Percentiles rank a stretch among this genome's conserved stretches.
These are phyloP conservation scores for Calonectris borealis DNA, from an alignment of 2,113 vertebrate genomes.

Conservation along the genomic window DNA sequence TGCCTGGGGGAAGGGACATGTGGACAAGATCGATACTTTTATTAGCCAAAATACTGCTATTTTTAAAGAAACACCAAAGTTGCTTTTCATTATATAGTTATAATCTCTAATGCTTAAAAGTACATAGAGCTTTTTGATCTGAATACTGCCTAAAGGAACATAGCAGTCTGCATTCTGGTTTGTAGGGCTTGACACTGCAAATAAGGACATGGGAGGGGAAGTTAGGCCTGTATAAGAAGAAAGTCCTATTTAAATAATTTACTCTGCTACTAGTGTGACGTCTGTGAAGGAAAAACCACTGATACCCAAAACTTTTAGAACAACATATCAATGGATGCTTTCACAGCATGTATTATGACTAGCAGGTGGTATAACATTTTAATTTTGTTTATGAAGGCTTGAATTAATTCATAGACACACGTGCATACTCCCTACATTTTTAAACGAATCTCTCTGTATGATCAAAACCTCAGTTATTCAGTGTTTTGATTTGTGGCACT, in stretches of 20 bases:
- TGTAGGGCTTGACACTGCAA: neutral
- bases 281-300: neutral
- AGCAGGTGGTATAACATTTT: slow-evolving; percentile 20
- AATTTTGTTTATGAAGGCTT: slow-evolving; percentile 21
- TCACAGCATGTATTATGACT: neutral
- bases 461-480: neutral
- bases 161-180: neutral
- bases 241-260: neutral
- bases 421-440: neutral
- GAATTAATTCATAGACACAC: neutral
- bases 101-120: neutral
- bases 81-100: neutral
- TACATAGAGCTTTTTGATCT: neutral
- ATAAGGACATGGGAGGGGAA: neutral
- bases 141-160: neutral
- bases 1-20: neutral
- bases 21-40: neutral
- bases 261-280: neutral
- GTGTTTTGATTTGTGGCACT: slow-evolving; percentile 17
- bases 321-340: neutral
- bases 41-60: neutral
- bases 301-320: neutral
- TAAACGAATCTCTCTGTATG: neutral
- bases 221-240: neutral
- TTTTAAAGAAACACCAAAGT: neutral